Base-by-base conservation (phyloP, 2,888 invertebrate species). In the Drosophila pseudotalamancana region DNA sequence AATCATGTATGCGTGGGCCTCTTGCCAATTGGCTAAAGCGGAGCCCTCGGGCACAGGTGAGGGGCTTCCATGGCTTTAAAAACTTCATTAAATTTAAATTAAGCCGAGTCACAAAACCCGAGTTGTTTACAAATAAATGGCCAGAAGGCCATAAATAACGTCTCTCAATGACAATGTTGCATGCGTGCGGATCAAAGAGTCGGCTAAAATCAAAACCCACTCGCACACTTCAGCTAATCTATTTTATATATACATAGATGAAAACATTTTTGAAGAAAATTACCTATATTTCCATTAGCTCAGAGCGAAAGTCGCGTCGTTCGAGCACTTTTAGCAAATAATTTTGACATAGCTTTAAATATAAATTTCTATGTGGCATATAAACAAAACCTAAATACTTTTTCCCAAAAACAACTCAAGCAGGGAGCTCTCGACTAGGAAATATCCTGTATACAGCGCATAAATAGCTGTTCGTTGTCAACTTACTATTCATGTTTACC, bases 291-390 rank as follows among this genome's bases (percentile, higher is more conserved):
- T 32, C 54, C 57, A 68, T 68, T 59, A 63, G 50, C 54, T 50
- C 29, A 39, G 35, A 73, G 53, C 67, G 35, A 46, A 61, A 42
- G 56, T 27, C 46, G 23, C 53, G 31, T 46, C 45, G 31, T 48
- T 23, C 45, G 25, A 32, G 35, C 60, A 62, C 59, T 63, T 64
- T 50, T 34, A 39, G 45, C 63, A 57, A 51, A 57, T 46, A 73
- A 45, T 76, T 85, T 60, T 82, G 86, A 82, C 82, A 78, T 66
- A 46, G 59, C 23, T 83, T 77, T 63, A 83, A 83, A 86, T 80
- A 84, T 31, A 37, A 57, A 54, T 53, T 50, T 62, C 55, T 63
- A 45, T 50, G 34, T 53, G 16, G 50, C 46, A 45, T 29, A 56
- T 66, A 68, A 65, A 61, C 53, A 76, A 77, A 77, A 66, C 55